Evolutionary conservation across 1,140 invertebrate genomes (phyloP), one percentile per base, ranked within the genome.

Genomic region (Andricus grossulariae): DNA sequence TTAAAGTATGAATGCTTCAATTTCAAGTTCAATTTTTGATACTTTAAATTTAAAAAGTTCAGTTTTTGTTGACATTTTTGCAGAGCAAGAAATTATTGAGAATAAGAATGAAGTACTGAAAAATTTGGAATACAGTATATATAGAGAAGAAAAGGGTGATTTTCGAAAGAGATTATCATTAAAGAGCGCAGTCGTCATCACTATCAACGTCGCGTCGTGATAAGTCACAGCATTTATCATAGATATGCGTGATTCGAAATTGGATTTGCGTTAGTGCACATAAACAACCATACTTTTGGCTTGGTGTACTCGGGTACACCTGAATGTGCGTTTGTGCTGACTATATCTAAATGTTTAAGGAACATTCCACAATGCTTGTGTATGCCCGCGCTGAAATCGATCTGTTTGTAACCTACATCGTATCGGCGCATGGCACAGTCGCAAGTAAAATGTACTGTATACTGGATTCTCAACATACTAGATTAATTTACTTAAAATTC

Each of bases 371-470:
- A 90, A 88, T 89, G 88, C 83, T 85, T 82, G 83, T 87, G 84
- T 87, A 86, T 88, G 85, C 86, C 84, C 39, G 82, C 82, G 84
- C 80, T 90, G 88, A 90, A 91, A 91, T 91, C 90, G 88, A 91
- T 91, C 84, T 82, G 85, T 89, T 89, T 86, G 87, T 88, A 90
- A 89, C 88, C 88, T 88, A 89, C 86, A 89, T 90, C 84, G 86
- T 80, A 45, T 45, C 10, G 39, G 39, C 10, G 80, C 78, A 76
- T 54, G 32, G 85, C 86, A 87, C 85, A 85, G 85, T 88, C 86
- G 72, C 25, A 70, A n/a, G 75, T 82, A 82, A 82, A 85, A 85
- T 77, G 72, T 11, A 45, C 39, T 10, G 8, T 11, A 10, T 45
- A 45, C 39, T 11, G 39, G 39, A 45, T 45, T 45, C 8, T 45